Base-by-base conservation (phyloP, 2,888 invertebrate species). In the Spatulosminthurus flaviceps region DNA sequence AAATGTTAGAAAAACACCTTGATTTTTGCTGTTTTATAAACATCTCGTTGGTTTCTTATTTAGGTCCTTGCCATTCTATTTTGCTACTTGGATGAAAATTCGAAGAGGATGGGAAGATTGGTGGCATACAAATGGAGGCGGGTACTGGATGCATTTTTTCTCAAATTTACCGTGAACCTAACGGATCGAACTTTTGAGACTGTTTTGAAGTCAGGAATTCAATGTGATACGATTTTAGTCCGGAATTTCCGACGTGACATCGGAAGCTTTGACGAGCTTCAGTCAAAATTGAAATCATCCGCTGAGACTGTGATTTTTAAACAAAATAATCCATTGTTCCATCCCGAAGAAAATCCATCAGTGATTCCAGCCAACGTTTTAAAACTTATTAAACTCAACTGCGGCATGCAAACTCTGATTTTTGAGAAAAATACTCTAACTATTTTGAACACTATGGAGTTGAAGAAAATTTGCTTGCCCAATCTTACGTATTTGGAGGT, bases 371-470 rank as follows among this genome's bases (percentile, higher is more conserved):
- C 26, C 19, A 64, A 64, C 24, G 64, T 64, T 2, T 4, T 64
- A 11, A 22, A 7, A 16, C 11, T 64, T 22, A 22, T 64, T 2
- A 2, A 64, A 24, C 21, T 64, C 11, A 64, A 64, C 26, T 13
- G 24, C 7, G 64, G 26, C 26, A 64, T 64, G 24, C 11, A 64
- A 16, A 9, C 2, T 9, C 64, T 64, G 11, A 24, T 64, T 26
- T 64, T 64, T 64, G 64, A 64, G n/a, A 64, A 26, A 24, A 64
- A 64, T 64, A 64, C 64, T 22, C 24, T 64, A 26, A 22, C 64
- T 2, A 24, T 2, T 21, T n/a, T 64, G 11, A 24, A 64, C 1
- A 24, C n/a, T 26, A 22, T 24, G 9, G 9, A 9, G 2, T 19
- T 64, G 16, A 11, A 22, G 11, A 24, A 64, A 19, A 64, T 64